phyloP scores from a whole-genome alignment of 2,113 vertebrate genomes.

The Cololabis saira region DNA sequence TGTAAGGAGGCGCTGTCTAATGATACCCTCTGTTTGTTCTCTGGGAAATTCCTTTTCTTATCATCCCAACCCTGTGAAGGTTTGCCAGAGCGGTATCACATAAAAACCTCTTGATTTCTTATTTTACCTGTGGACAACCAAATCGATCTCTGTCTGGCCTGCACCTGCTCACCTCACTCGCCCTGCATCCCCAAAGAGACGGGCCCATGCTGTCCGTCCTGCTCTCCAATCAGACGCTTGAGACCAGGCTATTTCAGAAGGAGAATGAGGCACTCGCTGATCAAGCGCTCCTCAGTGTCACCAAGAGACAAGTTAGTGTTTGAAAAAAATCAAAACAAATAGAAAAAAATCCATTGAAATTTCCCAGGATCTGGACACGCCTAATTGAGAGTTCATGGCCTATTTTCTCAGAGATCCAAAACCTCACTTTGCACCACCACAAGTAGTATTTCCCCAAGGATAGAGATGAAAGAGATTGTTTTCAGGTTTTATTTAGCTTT shows the following conservation, averaged over 20 bases:
- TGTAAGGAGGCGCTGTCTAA: slow-evolving; percentile 58
- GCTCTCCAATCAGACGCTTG: slow-evolving; percentile 70
- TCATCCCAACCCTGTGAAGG: slow-evolving; percentile 65
- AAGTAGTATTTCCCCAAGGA: slow-evolving; percentile 69
- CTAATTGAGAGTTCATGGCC: slow-evolving; percentile 79
- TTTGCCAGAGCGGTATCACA: slow-evolving; percentile 66
- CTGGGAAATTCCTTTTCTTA: slow-evolving; percentile 76
- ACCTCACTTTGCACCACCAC: slow-evolving; percentile 43
- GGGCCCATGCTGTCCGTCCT: slow-evolving; percentile 54
- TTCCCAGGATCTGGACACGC: slow-evolving; percentile 74
- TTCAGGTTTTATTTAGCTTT: slow-evolving; percentile 72
- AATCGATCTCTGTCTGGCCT: slow-evolving; percentile 72
- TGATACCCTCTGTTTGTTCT: slow-evolving; percentile 74
- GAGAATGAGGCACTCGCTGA: slow-evolving; percentile 51
- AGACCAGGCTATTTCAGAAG: slow-evolving; percentile 67
- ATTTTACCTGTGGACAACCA: slow-evolving; percentile 77
- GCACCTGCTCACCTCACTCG: slow-evolving; percentile 63
- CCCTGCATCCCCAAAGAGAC: slow-evolving; percentile 34
- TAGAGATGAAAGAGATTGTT: slow-evolving; percentile 68
- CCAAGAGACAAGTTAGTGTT: slow-evolving; percentile 26
- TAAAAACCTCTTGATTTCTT: slow-evolving; percentile 73
- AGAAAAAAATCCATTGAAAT: slow-evolving; percentile 50
- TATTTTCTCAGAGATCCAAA: slow-evolving; percentile 70
- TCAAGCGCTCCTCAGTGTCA: slow-evolving; percentile 54
- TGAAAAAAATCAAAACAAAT: background rate